phyloP scores from a whole-genome alignment of 1,140 invertebrate genomes.

The Musca vetustissima region DNA sequence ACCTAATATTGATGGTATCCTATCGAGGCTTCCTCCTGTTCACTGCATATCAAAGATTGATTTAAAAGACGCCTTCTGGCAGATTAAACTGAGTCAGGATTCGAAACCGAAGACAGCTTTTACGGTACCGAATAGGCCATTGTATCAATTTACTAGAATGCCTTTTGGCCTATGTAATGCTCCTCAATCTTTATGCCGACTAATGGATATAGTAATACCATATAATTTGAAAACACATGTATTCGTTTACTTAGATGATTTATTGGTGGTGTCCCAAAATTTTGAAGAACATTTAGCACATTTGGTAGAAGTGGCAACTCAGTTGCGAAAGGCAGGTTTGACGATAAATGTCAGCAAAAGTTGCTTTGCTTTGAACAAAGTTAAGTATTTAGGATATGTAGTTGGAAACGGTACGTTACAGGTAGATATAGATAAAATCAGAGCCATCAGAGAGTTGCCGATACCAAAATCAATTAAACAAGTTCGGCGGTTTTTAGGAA shows the following conservation, averaged over 20 bases:
- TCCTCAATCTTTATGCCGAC: slow-evolving; percentile 13
- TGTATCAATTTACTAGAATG: no score
- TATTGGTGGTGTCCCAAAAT: slow-evolving; percentile 18
- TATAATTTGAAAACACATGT: slow-evolving; percentile 20
- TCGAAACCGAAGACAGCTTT: slow-evolving; percentile 52
- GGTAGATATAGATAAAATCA: neutral
- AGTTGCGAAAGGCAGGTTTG: neutral
- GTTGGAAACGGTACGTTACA: neutral
- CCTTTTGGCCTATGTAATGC: slow-evolving; percentile 9
- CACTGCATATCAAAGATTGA: neutral
- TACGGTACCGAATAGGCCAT: slow-evolving; percentile 37
- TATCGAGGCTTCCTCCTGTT: neutral
- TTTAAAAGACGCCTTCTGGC: neutral
- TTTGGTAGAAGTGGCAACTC: neutral
- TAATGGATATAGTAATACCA: slow-evolving; percentile 15
- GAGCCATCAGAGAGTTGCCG: neutral
- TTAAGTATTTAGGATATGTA: slow-evolving; percentile 5
- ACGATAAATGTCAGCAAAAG: slow-evolving; percentile 1
- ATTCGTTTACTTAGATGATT: slow-evolving; percentile 21
- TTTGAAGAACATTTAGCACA: slow-evolving; percentile 5
- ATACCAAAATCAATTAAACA: neutral
- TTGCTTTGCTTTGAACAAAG: neutral
- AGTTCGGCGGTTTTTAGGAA: slow-evolving; percentile 4
- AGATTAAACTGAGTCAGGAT: slow-evolving; percentile 23
- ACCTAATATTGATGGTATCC: neutral